These are phyloP conservation scores for Bagarius yarrelli DNA, from an alignment of 2,113 vertebrate species.

Conservation along the genomic window DNA sequence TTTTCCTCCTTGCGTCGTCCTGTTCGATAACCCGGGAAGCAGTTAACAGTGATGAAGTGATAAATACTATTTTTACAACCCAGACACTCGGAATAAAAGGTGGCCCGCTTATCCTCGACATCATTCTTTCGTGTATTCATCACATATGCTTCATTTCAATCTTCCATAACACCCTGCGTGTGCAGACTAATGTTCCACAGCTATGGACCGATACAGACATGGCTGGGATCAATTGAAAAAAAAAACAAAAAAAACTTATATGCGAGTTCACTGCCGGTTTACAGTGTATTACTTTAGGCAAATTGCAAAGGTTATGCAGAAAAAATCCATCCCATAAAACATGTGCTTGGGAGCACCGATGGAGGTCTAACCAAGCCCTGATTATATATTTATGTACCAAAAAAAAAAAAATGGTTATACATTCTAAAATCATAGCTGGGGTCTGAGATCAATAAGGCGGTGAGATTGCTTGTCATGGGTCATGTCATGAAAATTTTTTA, in stretches of 20 bases:
- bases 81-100: conserved; percentile 28
- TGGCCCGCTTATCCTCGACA: conserved; percentile 13
- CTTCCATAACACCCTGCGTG: conserved; percentile 24
- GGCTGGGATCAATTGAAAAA: conserved; percentile 41
- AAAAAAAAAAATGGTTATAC: conserved; percentile 41
- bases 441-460: conserved; percentile 24
- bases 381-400: conserved; percentile 22
- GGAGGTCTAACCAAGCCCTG: conserved; percentile 19
- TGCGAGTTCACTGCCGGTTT: conserved; percentile 50
- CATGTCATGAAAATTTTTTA: conserved; percentile 7
- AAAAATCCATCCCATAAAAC: conserved; percentile 32
- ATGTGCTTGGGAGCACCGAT: conserved; percentile 19
- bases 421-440: conserved; percentile 24
- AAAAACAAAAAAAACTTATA: conserved; percentile 40
- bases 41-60: conserved; percentile 36
- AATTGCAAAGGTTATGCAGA: conserved; percentile 45
- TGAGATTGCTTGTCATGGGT: neutral
- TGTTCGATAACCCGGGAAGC: neutral
- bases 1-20: conserved; percentile 8
- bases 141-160: conserved; percentile 36
- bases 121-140: conserved; percentile 13
- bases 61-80: conserved; percentile 36
- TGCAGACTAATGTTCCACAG: conserved; percentile 23
- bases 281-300: conserved; percentile 38
- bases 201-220: conserved; percentile 33